phyloP scores from a whole-genome alignment of 2,797 vertebrate species.

The Propithecus deckenii region DNA sequence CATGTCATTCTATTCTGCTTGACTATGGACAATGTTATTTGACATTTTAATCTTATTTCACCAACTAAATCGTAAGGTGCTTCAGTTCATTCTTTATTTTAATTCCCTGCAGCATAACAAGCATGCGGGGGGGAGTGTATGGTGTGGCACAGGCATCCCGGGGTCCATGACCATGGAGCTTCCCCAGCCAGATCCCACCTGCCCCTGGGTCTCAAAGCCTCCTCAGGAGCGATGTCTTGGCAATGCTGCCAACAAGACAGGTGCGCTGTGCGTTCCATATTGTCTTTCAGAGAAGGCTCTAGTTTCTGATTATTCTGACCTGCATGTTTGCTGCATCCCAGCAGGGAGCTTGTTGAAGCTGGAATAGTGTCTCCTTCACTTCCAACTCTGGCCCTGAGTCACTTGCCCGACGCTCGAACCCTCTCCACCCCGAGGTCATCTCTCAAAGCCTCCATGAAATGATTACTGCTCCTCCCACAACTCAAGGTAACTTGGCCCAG shows the following conservation, averaged over 20 bases:
- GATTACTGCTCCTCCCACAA: not conserved
- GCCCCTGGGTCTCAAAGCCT: too few relatives aligned
- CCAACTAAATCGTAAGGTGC: not conserved
- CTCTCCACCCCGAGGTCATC: not conserved
- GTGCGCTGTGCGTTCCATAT: not conserved
- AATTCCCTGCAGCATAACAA: too few relatives aligned
- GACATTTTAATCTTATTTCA: not conserved
- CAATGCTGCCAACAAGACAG: not conserved
- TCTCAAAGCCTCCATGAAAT: not conserved
- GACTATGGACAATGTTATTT: not conserved
- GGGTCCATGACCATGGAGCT: not conserved
- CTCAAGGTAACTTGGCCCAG: not conserved
- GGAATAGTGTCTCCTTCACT: not conserved
- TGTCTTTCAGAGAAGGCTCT: not conserved
- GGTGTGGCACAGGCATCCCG: not conserved
- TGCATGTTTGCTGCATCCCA: not conserved
- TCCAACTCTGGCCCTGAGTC: not conserved
- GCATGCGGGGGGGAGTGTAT: accelerated
- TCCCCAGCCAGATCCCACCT: not conserved
- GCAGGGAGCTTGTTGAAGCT: not conserved
- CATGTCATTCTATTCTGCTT: too few relatives aligned
- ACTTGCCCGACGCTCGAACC: not conserved
- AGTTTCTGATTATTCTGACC: not conserved
- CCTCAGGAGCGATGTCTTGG: not conserved
- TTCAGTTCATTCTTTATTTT: not conserved